These are phyloP conservation scores for Clarias platycephalus DNA, from an alignment of 2,797 vertebrate genomes.

Conservation along the genomic window DNA sequence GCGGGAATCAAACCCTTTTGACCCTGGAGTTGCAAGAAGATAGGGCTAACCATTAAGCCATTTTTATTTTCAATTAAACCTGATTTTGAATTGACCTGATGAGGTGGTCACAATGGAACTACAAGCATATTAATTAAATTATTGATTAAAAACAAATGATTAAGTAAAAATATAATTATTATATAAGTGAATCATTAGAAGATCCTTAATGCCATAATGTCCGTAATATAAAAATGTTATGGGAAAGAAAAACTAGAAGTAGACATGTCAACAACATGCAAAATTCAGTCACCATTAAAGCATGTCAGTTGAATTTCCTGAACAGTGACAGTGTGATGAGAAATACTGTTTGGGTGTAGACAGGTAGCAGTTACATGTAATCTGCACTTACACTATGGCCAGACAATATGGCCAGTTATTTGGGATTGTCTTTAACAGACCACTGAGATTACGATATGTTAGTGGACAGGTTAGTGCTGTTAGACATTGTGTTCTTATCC, in stretches of 20 bases:
- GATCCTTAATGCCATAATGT: no score
- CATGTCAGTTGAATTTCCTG: not conserved
- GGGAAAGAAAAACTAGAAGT: not conserved
- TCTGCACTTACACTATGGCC: not conserved
- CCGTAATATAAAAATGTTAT: no score
- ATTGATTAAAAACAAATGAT: not conserved
- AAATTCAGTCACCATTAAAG: not conserved
- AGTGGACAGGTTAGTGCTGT: not conserved
- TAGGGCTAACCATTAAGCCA: no score
- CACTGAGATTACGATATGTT: not conserved
- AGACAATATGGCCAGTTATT: not conserved
- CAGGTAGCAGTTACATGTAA: not conserved
- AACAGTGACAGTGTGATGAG: not conserved
- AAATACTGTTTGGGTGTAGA: not conserved
- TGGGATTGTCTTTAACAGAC: not conserved
- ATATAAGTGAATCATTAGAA: not conserved
- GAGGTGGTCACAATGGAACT: not conserved
- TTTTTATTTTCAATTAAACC: not conserved
- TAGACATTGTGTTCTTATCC: slow-evolving; percentile 28
- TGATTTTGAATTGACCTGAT: not conserved
- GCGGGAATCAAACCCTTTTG: no score
- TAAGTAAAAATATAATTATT: not conserved
- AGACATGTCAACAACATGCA: not conserved
- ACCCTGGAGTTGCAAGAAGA: no score
- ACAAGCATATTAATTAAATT: not conserved